A percentile compares a stretch with the other conserved stretches of the same genome.
Conservation (phyloP, 2,113 vertebrate species). For the Sphaerodactylus townsendi region DNA sequence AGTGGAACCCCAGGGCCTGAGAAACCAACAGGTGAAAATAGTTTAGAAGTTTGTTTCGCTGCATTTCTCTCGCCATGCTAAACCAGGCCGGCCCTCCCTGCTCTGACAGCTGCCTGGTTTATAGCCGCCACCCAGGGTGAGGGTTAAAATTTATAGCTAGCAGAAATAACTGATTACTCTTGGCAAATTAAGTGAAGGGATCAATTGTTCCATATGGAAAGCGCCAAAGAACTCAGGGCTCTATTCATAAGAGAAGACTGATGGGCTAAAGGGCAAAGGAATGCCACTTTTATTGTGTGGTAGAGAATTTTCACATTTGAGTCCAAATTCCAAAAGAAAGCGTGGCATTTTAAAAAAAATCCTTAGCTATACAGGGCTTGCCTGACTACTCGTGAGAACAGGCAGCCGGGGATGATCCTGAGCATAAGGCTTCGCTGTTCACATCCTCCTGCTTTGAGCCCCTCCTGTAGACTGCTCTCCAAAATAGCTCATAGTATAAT, state of each 20-base stretch:
- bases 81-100: conserved; percentile 49
- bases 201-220: conserved; percentile 80
- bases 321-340: conserved; percentile 76
- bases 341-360: conserved; percentile 56
- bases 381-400: conserved; percentile 1
- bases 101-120: conserved; percentile 71
- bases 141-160: conserved; percentile 72
- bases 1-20: conserved; percentile 12
- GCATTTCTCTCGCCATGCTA: conserved; percentile 54
- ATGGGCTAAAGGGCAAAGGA: conserved; percentile 77
- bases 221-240: conserved; percentile 69
- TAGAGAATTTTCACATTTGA: conserved; percentile 70
- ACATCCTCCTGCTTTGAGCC: conserved; percentile 2
- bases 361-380: conserved; percentile 24
- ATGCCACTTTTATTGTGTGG: conserved; percentile 74
- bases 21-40: conserved; percentile 57
- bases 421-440: conserved; percentile 74
- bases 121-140: conserved; percentile 24
- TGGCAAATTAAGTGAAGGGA: conserved; percentile 78
- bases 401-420: conserved; percentile 37
- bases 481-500: conserved; percentile 19
- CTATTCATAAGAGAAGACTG: conserved; percentile 77
- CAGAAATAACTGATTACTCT: conserved; percentile 74
- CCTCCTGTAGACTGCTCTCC: conserved; percentile 32
- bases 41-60: conserved; percentile 35